These are phyloP conservation scores for Paraescarpia echinospica DNA, from an alignment of 1,140 invertebrate genomes.

Conservation along the genomic window DNA sequence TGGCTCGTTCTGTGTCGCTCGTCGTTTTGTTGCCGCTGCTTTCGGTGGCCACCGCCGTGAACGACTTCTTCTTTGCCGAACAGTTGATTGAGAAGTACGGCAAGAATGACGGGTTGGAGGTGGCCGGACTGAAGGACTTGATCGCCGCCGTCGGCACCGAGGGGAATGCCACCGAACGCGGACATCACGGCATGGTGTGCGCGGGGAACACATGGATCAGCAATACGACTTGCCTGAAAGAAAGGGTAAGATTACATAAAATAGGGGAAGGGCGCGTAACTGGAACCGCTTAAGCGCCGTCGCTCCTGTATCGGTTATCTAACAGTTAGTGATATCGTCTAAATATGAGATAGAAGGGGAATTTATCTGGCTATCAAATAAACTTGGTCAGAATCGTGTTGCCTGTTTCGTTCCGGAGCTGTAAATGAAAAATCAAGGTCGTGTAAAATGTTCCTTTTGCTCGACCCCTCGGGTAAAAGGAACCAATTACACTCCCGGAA, in stretches of 20 bases:
- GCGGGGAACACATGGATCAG: not conserved
- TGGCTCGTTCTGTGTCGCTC: not conserved
- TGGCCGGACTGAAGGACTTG: not conserved
- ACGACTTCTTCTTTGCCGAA: not conserved
- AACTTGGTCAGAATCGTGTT: no score
- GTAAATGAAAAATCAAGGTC: no score
- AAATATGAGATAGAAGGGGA: no score
- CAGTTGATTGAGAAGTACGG: not conserved
- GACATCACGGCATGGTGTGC: not conserved
- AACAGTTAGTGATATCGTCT: no score
- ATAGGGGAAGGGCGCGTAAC: no score
- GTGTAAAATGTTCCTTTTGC: no score
- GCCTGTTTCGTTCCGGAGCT: no score
- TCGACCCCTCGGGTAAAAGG: no score
- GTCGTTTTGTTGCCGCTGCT: not conserved
- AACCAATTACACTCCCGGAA: no score
- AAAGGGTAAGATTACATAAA: not conserved
- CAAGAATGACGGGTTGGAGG: not conserved
- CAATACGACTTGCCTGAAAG: not conserved
- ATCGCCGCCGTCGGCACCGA: not conserved
- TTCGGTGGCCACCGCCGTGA: not conserved
- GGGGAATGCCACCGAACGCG: not conserved
- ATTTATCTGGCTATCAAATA: no score
- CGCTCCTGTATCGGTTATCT: no score
- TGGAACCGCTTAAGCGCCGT: no score